Evolutionary conservation across 1,140 invertebrate genomes (phyloP).

Genomic region (Calliphora vicina): DNA sequence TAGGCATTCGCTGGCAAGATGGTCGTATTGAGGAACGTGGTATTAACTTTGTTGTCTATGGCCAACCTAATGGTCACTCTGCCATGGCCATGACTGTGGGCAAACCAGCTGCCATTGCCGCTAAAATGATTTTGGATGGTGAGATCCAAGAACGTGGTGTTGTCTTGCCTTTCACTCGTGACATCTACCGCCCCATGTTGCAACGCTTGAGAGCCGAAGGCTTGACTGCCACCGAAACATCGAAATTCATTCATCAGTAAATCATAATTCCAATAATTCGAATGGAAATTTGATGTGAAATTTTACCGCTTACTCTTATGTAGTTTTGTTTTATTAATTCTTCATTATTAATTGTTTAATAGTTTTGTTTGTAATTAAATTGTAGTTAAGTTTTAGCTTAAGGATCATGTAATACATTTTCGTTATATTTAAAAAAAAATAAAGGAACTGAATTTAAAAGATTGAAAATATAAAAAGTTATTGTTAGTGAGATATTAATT

Average conservation of each 20-base stretch:
- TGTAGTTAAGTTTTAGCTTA: too few species aligned
- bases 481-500: too few species aligned
- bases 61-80: slow-evolving; percentile 84
- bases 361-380: background rate
- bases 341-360: background rate
- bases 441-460: too few species aligned
- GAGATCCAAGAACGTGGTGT: slow-evolving; percentile 96
- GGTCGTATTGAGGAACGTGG: slow-evolving; percentile 82
- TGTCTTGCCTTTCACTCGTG: slow-evolving; percentile 85
- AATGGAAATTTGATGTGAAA: background rate
- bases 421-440: too few species aligned
- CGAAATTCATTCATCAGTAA: slow-evolving; percentile 52
- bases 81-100: slow-evolving; percentile 99
- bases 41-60: slow-evolving; percentile 94
- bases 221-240: slow-evolving; percentile 77
- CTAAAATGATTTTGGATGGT: slow-evolving; percentile 95
- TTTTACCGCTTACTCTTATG: background rate
- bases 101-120: slow-evolving; percentile 93
- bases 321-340: background rate
- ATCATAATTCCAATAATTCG: too few species aligned
- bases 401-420: too few species aligned
- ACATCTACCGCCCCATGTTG: slow-evolving; percentile 92
- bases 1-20: slow-evolving; percentile 92
- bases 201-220: slow-evolving; percentile 85
- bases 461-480: too few species aligned